Evolutionary conservation across 2,888 invertebrate genomes (phyloP).

Genomic region (Oegoconia quadripuncta): DNA sequence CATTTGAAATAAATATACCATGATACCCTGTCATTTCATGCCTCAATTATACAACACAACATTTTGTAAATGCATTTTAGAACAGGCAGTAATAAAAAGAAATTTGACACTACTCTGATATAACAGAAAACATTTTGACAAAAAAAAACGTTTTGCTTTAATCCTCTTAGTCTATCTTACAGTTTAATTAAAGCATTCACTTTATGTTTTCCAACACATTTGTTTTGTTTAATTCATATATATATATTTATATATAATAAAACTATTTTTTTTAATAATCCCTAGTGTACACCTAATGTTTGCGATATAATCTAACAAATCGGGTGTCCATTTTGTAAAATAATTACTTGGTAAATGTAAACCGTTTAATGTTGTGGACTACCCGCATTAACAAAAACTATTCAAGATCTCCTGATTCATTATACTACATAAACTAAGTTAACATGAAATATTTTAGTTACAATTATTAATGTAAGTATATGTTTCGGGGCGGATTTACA

Average conservation of each 20-base stretch:
- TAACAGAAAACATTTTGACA: conserved; percentile 26
- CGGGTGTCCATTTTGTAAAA: conserved; percentile 24
- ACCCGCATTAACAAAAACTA: neutral
- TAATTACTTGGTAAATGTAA: too few relatives aligned
- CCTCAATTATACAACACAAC: conserved; percentile 42
- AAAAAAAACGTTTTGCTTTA: conserved; percentile 7
- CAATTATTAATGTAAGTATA: conserved; percentile 21
- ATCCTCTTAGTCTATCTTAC: conserved; percentile 64
- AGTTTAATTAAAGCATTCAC: conserved; percentile 74
- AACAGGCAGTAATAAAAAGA: conserved; percentile 36
- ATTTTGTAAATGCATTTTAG: conserved; percentile 47
- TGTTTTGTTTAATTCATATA: conserved; percentile 29
- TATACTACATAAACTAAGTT: conserved; percentile 13
- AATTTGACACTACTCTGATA: conserved; percentile 58
- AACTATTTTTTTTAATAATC: conserved; percentile 10
- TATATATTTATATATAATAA: conserved; percentile 8
- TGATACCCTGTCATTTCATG: conserved; percentile 74
- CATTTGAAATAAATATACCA: conserved; percentile 34
- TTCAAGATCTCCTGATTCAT: too few relatives aligned
- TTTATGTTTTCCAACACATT: conserved; percentile 59
- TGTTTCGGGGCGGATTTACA: conserved; percentile 60
- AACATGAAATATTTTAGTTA: conserved; percentile 34
- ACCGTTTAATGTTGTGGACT: neutral
- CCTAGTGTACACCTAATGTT: conserved; percentile 9
- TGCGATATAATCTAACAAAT: conserved; percentile 33